Conservation (phyloP, 2,888 invertebrate species). For the Drosophila merina region DNA sequence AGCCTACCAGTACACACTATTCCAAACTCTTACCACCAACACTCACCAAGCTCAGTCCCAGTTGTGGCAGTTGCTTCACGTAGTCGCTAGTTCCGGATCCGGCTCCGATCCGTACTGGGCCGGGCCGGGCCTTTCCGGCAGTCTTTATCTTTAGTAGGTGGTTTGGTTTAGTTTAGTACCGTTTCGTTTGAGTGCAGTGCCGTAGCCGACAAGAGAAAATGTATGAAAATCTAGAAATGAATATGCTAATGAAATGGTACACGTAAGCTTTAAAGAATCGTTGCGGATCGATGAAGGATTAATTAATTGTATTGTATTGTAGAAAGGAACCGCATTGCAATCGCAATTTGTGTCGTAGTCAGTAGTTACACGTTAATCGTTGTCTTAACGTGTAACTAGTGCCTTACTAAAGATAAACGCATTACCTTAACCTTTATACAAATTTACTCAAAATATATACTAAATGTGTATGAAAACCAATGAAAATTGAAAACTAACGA, state of each 20-base stretch:
- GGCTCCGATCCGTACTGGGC: constrained; percentile 11
- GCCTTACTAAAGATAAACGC: constrained; percentile 83
- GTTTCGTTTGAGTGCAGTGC: constrained; percentile 48
- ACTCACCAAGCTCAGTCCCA: constrained; percentile 26
- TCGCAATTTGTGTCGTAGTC: constrained; percentile 77
- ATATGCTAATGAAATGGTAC: constrained; percentile 67
- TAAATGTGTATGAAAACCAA: constrained; percentile 3
- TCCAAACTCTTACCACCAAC: constrained; percentile 45
- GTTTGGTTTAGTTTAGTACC: constrained; percentile 45
- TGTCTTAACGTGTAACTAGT: constrained; percentile 82
- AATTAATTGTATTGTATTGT: constrained; percentile 5
- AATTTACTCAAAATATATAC: constrained; percentile 68
- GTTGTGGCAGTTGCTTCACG: constrained; percentile 42
- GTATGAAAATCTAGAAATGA: constrained; percentile 53
- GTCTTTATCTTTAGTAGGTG: constrained; percentile 71
- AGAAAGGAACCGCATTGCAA: constrained; percentile 42
- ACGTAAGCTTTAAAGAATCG: constrained; percentile 68
- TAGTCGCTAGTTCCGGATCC: constrained; percentile 37
- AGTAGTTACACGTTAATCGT: constrained; percentile 83
- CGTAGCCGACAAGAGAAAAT: constrained; percentile 42
- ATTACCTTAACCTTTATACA: constrained; percentile 81
- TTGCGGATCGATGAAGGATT: constrained; percentile 31
- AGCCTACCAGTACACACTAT: constrained; percentile 43
- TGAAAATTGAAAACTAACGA: constrained; percentile 29
- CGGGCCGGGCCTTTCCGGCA: constrained; percentile 30